A percentile compares a stretch with the other conserved stretches of the same genome.
Evolutionary conservation across 2,113 vertebrate species (phyloP).

Genomic region (Ciconia maguari): DNA sequence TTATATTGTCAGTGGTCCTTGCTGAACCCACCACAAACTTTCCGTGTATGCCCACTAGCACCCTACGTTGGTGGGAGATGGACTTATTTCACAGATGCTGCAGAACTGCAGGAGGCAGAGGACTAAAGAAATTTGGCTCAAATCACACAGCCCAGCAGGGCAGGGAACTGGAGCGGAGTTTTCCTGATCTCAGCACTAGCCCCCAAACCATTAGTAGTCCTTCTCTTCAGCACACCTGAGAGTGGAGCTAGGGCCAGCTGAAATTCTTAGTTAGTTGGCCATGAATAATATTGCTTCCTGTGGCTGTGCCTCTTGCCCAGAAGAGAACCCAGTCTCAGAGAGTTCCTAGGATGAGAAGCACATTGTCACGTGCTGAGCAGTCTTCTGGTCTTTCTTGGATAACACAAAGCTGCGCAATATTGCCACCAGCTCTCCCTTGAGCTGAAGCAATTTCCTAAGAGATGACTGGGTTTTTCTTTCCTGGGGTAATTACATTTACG

Average conservation of each 20-base stretch:
- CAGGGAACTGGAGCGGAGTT: not conserved
- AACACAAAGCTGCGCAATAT: not conserved
- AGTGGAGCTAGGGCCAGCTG: not conserved
- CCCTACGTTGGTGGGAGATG: accelerated
- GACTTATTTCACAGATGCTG: not conserved
- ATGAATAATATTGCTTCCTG: not conserved
- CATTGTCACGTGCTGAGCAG: not conserved
- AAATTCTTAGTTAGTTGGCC: not conserved
- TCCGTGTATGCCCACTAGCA: not conserved
- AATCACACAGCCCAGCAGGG: not conserved
- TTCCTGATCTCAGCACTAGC: not conserved
- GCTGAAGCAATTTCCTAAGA: not conserved
- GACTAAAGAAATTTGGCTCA: not conserved
- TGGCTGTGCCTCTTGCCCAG: not conserved
- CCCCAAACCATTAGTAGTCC: not conserved
- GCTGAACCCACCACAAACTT: not conserved
- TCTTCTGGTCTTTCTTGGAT: not conserved
- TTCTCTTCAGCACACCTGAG: not conserved
- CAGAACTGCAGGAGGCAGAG: not conserved
- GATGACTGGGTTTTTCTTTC: not conserved
- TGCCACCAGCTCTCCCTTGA: not conserved
- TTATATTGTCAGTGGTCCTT: not conserved
- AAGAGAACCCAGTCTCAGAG: not conserved
- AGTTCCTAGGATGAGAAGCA: not conserved
- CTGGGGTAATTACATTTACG: not conserved